These are phyloP conservation scores for Cordilura impudica DNA, from an alignment of 2,888 invertebrate species.

Conservation along the genomic window DNA sequence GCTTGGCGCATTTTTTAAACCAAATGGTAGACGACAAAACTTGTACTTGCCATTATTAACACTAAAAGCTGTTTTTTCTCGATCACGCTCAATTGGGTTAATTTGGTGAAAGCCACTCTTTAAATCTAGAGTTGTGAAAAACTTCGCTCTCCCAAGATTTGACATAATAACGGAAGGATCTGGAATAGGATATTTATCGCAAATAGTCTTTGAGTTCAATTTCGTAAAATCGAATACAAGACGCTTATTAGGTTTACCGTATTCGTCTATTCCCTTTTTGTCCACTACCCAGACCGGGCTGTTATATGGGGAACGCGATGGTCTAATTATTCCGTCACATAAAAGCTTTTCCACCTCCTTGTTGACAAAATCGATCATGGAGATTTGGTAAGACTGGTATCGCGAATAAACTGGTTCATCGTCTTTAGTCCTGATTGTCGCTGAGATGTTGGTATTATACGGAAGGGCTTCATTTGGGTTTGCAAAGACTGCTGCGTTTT, in stretches of 20 bases:
- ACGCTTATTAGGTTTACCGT: slow-evolving; percentile 43
- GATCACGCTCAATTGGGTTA: slow-evolving; percentile 35
- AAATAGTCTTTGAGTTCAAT: slow-evolving; percentile 54
- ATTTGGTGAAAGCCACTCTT: slow-evolving; percentile 55
- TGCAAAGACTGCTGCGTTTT: slow-evolving; percentile 22
- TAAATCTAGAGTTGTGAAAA: slow-evolving; percentile 4
- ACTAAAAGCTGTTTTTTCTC: slow-evolving; percentile 40
- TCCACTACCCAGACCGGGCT: slow-evolving; percentile 45
- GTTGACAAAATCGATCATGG: slow-evolving; percentile 49
- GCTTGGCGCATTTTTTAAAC: slow-evolving; percentile 18
- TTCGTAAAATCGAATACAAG: slow-evolving; percentile 58
- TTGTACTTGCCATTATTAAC: too few species aligned
- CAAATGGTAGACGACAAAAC: slow-evolving; percentile 13
- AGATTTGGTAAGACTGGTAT: slow-evolving; percentile 52
- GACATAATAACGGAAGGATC: slow-evolving; percentile 47
- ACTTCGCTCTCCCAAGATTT: slow-evolving; percentile 46
- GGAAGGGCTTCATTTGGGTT: slow-evolving; percentile 36
- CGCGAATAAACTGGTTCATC: slow-evolving; percentile 53
- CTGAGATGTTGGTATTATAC: slow-evolving; percentile 40
- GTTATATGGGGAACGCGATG: slow-evolving; percentile 49
- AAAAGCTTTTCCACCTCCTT: slow-evolving; percentile 35
- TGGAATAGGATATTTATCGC: slow-evolving; percentile 50
- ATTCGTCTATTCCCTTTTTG: slow-evolving; percentile 48
- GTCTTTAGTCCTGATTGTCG: slow-evolving; percentile 41
- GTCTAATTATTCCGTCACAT: too few species aligned